phyloP scores from a whole-genome alignment of 2,113 vertebrate species.

The Coptodon bakossiorum region DNA sequence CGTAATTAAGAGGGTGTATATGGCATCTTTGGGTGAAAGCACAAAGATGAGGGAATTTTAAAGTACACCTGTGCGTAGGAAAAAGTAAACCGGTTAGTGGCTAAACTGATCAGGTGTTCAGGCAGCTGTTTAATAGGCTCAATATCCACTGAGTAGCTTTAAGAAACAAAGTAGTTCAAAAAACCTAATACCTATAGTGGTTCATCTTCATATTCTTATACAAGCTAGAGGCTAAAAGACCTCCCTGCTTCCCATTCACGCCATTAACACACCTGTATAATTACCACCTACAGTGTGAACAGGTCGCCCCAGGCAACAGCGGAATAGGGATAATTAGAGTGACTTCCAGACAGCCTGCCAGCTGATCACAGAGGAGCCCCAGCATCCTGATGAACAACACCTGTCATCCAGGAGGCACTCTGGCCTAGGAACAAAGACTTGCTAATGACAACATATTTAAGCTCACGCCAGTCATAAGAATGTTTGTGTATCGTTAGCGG shows the following conservation, averaged over 20 bases:
- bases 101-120: background rate
- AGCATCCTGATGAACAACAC: constrained; percentile 29
- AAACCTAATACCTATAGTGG: background rate
- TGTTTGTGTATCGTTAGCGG: background rate
- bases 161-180: background rate
- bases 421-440: constrained; percentile 2
- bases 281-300: constrained; percentile 30
- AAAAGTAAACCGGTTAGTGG: background rate
- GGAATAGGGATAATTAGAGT: constrained; percentile 36
- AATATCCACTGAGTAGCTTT: background rate
- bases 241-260: background rate
- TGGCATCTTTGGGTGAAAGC: background rate
- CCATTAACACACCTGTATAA: constrained; percentile 56
- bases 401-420: constrained; percentile 28
- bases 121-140: background rate
- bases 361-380: constrained; percentile 37
- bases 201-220: background rate
- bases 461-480: background rate
- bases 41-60: background rate
- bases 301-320: constrained; percentile 24
- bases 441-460: background rate
- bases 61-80: background rate
- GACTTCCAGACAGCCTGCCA: constrained; percentile 34
- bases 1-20: background rate
- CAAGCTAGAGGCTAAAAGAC: background rate